These are phyloP conservation scores for Chinchilla lanigera DNA, from an alignment of 2,113 vertebrate species.

Conservation along the genomic window DNA sequence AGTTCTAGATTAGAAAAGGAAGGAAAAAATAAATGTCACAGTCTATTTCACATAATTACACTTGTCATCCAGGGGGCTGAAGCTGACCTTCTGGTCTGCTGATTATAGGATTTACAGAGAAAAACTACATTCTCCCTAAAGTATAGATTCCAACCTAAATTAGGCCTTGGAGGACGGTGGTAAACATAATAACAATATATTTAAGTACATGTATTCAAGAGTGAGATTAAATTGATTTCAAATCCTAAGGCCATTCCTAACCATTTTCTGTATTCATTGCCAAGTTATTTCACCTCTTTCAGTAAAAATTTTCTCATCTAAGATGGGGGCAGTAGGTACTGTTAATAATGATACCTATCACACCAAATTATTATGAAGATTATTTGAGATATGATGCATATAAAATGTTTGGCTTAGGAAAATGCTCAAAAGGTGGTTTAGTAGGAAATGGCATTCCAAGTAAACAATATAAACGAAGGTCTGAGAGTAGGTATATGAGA, in stretches of 20 bases:
- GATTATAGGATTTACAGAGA: slow-evolving; percentile 52
- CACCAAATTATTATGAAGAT: neutral
- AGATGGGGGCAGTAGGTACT: neutral
- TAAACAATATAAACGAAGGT: neutral
- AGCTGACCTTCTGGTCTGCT: neutral
- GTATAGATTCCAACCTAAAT: slow-evolving; percentile 4
- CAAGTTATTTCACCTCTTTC: neutral
- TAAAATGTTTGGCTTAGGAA: slow-evolving; percentile 8
- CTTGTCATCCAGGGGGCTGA: neutral
- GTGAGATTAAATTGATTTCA: slow-evolving; percentile 10
- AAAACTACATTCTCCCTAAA: slow-evolving; percentile 11
- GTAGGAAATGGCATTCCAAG: slow-evolving; percentile 29
- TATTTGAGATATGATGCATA: neutral
- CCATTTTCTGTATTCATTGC: neutral
- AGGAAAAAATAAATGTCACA: slow-evolving; percentile 30
- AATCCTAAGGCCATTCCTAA: neutral
- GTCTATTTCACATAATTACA: slow-evolving; percentile 1
- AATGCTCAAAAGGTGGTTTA: neutral
- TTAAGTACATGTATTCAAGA: neutral
- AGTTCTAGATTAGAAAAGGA: slow-evolving; percentile 3
- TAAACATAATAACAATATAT: slow-evolving; percentile 39
- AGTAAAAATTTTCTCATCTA: slow-evolving; percentile 2
- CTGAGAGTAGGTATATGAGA: neutral
- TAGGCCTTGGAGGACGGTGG: neutral
- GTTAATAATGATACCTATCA: slow-evolving; percentile 10